Conservation (phyloP, 2,888 invertebrate species). For the Trissoscelio sp. region DNA sequence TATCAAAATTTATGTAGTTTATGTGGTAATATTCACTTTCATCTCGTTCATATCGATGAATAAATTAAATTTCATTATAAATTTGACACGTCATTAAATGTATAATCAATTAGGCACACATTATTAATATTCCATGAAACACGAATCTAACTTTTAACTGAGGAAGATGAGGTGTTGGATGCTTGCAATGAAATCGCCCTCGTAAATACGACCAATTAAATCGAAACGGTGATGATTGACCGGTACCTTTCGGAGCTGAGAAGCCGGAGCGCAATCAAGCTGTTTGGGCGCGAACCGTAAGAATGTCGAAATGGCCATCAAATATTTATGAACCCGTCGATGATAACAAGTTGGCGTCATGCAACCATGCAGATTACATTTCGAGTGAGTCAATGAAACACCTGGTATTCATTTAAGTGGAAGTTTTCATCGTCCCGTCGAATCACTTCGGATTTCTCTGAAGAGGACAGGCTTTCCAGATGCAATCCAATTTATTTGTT, state of each 20-base stretch:
- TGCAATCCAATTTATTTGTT: constrained; percentile 65
- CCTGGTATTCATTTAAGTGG: constrained; percentile 72
- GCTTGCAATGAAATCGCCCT: background rate
- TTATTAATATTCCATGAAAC: constrained; percentile 26
- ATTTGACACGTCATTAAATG: constrained; percentile 18
- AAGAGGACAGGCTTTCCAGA: constrained; percentile 42
- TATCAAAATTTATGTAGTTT: too few relatives aligned
- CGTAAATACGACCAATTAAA: constrained; percentile 48
- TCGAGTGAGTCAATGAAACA: constrained; percentile 67
- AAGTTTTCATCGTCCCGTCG: constrained; percentile 67
- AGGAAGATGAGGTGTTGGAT: background rate
- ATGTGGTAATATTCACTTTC: too few relatives aligned
- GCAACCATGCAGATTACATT: constrained; percentile 74
- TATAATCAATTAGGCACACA: constrained; percentile 2
- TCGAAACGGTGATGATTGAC: constrained; percentile 36
- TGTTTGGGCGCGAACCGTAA: constrained; percentile 8
- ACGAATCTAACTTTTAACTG: constrained; percentile 2
- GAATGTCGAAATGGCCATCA: constrained; percentile 72
- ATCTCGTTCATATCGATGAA: too few relatives aligned
- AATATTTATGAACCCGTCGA: constrained; percentile 79
- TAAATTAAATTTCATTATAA: background rate
- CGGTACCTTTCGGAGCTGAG: constrained; percentile 3
- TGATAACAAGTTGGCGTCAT: constrained; percentile 75
- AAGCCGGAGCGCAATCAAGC: constrained; percentile 20
- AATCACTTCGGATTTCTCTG: constrained; percentile 54